Percentiles rank a stretch among this genome's conserved stretches.
Conservation (phyloP, 2,797 vertebrate genomes). For the Eospalax fontanierii region DNA sequence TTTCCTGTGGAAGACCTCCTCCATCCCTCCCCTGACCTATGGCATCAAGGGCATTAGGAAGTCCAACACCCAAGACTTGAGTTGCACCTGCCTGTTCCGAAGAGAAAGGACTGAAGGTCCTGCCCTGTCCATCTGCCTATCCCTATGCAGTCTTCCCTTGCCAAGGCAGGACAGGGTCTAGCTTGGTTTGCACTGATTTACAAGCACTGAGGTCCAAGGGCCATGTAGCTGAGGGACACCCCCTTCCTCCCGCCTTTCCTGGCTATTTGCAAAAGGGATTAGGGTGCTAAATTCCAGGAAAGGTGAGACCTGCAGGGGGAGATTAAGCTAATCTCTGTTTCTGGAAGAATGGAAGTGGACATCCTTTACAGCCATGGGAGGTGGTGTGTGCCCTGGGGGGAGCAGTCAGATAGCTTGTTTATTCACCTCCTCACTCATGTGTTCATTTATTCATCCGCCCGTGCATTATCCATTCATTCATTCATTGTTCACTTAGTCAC, state of each 20-base stretch:
- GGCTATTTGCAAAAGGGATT: slow-evolving; percentile 54
- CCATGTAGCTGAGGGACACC: not conserved
- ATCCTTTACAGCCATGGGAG: not conserved
- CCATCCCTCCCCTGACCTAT: accelerated
- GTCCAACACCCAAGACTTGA: not conserved
- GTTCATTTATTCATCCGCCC: not conserved
- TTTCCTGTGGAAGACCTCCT: not conserved
- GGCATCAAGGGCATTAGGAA: not conserved
- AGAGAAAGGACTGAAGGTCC: not conserved
- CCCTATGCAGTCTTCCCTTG: accelerated
- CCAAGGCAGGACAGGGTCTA: not conserved
- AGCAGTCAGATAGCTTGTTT: not conserved
- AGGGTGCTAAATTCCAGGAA: slow-evolving; percentile 14
- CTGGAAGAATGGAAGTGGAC: not conserved
- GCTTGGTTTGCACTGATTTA: not conserved
- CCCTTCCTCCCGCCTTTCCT: not conserved
- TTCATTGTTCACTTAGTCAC: not conserved
- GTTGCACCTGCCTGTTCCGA: not conserved
- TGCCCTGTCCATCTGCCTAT: not conserved
- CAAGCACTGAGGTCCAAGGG: not conserved
- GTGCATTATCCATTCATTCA: not conserved
- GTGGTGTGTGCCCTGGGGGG: not conserved
- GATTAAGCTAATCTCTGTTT: not conserved
- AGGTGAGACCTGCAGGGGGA: not conserved
- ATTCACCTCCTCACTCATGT: not conserved